These are phyloP conservation scores for Brevimyrus niger DNA, from an alignment of 2,113 vertebrate species.

Conservation along the genomic window DNA sequence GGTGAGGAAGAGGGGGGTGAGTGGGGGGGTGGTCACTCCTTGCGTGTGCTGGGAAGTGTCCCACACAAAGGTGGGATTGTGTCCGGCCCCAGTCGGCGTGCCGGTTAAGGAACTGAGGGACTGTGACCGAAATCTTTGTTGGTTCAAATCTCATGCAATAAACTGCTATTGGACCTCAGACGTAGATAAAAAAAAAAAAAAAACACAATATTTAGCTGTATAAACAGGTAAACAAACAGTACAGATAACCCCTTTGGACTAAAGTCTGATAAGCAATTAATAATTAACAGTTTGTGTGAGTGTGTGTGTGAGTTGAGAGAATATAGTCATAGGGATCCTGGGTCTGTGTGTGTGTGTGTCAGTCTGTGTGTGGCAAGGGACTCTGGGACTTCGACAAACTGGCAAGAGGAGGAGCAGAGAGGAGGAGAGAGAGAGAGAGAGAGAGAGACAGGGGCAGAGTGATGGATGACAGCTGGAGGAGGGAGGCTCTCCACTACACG, in stretches of 20 bases:
- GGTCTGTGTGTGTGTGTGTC: conserved; percentile 27
- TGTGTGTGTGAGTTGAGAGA: conserved; percentile 24
- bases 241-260: background rate
- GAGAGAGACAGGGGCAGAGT: conserved; percentile 16
- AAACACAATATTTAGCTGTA: background rate
- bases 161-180: background rate
- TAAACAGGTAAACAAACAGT: background rate
- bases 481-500: conserved; percentile 8
- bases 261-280: background rate
- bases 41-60: conserved; percentile 34
- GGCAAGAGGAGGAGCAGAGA: conserved; percentile 1
- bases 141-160: background rate
- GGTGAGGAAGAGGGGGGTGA: background rate
- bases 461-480: background rate
- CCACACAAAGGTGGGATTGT: background rate
- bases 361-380: conserved; percentile 4
- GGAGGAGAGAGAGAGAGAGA: background rate
- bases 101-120: background rate
- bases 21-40: background rate
- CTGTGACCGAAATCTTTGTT: background rate
- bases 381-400: background rate
- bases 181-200: background rate
- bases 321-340: conserved; percentile 24
- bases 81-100: background rate
- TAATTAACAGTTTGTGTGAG: conserved; percentile 12